These are phyloP conservation scores for Trachelus tabidus DNA, from an alignment of 2,888 invertebrate genomes.

Conservation along the genomic window DNA sequence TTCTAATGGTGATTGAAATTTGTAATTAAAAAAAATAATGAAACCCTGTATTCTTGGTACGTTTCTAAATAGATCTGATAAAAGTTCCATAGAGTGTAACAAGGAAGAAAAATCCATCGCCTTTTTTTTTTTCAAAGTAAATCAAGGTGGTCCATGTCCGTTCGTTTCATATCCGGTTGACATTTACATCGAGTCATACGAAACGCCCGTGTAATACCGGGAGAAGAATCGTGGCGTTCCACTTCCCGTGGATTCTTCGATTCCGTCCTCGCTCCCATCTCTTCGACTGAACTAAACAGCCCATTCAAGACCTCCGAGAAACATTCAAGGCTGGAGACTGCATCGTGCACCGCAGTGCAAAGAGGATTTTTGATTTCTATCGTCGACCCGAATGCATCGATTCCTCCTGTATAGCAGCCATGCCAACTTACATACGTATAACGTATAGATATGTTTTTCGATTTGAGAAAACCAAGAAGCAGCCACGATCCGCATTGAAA, in stretches of 20 bases:
- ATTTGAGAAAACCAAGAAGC: not conserved
- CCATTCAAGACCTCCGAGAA: not conserved
- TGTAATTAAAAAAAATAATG: not conserved
- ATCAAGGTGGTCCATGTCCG: constrained; percentile 34
- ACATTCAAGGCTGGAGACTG: not conserved
- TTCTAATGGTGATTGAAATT: not conserved
- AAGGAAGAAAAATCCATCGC: not conserved
- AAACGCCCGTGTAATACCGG: constrained; percentile 4
- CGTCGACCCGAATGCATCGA: not conserved
- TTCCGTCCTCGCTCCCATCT: not conserved
- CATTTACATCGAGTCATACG: constrained; percentile 24
- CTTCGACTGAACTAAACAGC: not conserved
- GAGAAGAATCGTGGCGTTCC: not conserved
- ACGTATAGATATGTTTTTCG: not conserved
- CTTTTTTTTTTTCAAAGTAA: constrained; percentile 18
- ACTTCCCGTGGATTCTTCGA: not conserved
- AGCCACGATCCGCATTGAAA: not conserved
- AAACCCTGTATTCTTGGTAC: not conserved
- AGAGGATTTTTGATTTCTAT: not conserved
- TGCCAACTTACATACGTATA: not conserved
- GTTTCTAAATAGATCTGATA: not conserved
- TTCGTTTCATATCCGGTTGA: constrained; percentile 19
- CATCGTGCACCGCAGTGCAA: not conserved
- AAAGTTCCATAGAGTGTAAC: not conserved
- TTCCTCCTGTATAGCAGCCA: not conserved